Percentiles rank a stretch among this genome's conserved stretches.
These are phyloP conservation scores for Fringilla coelebs DNA, from an alignment of 2,797 vertebrate genomes.

Conservation along the genomic window DNA sequence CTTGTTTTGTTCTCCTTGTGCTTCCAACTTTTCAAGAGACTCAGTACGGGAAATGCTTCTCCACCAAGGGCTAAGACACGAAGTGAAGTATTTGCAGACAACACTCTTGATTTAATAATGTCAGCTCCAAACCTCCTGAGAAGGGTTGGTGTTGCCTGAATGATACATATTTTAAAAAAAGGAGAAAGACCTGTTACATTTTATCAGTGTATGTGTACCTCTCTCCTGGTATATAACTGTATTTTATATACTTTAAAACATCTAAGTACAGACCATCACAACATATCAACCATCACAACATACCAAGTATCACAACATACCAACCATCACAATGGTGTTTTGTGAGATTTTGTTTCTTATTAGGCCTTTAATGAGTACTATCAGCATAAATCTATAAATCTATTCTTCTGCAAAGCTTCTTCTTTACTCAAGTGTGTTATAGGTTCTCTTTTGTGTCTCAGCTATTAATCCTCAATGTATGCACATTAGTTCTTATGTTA, in stretches of 20 bases:
- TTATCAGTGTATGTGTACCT: not conserved
- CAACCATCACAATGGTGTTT: not conserved
- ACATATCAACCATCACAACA: not conserved
- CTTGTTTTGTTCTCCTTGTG: slow-evolving; percentile 84
- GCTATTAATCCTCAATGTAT: not conserved
- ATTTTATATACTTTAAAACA: not conserved
- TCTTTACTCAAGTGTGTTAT: not conserved
- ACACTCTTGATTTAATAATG: slow-evolving; percentile 76
- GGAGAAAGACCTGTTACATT: not conserved
- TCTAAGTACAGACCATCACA: rapidly evolving
- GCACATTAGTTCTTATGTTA: not conserved
- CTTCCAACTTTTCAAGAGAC: slow-evolving; percentile 84
- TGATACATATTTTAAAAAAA: not conserved
- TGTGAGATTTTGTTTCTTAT: not conserved
- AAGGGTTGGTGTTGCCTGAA: slow-evolving; percentile 89
- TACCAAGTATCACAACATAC: not conserved
- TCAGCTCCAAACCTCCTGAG: slow-evolving; percentile 84
- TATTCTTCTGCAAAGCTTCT: not conserved
- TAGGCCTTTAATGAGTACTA: not conserved
- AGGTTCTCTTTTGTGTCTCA: not conserved
- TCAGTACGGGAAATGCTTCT: slow-evolving; percentile 84
- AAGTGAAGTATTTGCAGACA: slow-evolving; percentile 82
- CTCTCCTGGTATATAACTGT: not conserved
- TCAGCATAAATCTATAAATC: not conserved
- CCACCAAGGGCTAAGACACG: slow-evolving; percentile 92